Evolutionary conservation across 2,888 invertebrate genomes (phyloP), one percentile per base, ranked within the genome.

Genomic region (Strigamia maritima): DNA sequence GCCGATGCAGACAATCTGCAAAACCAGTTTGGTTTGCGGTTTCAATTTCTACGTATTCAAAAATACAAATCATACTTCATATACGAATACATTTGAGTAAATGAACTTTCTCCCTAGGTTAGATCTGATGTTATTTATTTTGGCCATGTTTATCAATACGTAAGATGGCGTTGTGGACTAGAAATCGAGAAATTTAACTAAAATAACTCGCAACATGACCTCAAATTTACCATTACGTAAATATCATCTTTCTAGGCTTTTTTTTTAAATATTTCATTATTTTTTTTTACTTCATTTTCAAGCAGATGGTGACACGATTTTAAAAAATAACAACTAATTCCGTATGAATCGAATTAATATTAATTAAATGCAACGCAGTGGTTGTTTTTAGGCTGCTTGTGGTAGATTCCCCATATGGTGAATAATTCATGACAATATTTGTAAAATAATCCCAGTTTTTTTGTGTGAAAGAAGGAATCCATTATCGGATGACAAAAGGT

Each of bases 51-150:
- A 70, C 28, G 28, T 70, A 28, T 26, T 28, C 70, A 70, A 65
- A 65, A 65, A 70, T 28, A 70, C 12, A 70, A 70, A 28, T 70
- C 70, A 70, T 70, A 70, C 70, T 24, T 65, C 60, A 65, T 65
- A 70, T n/a, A 70, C 26, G 70, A 14, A 16, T 54, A 19, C 8
- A n/a, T 70, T 70, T 70, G 70, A 28, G 44, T 44, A 54, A 54
- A 54, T 19, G 22, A 54, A 54, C 54, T 19, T 6, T 54, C 54
- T 49, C n/a, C n/a, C 19, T 19, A 49, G 19, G 49, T 49, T 44
- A 31, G 44, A n/a, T n/a, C n/a, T n/a, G n/a, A n/a, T 14, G 44
- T 44, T 44, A 14, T n/a, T n/a, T n/a, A n/a, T n/a, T n/a, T n/a
- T n/a, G n/a, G n/a, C n/a, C n/a, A n/a, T n/a, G n/a, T n/a, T n/a